Percentiles rank a stretch among this genome's conserved stretches.
Conservation (phyloP, 2,113 vertebrate genomes). For the Athene noctua region DNA sequence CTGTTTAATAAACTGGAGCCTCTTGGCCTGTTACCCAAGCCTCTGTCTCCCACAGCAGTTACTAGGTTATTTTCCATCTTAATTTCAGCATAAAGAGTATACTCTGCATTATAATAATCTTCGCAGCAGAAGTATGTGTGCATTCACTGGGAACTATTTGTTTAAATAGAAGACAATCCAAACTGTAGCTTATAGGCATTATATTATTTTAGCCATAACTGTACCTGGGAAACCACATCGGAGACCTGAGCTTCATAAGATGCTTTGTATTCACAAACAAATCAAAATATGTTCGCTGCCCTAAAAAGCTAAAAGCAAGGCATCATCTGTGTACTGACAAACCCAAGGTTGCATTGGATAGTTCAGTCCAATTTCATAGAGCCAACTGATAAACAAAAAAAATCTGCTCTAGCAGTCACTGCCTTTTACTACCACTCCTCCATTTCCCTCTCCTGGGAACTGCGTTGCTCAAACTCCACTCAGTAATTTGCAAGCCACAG, state of each 20-base stretch:
- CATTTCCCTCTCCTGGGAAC: not conserved
- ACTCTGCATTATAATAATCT: not conserved
- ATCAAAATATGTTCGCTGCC: not conserved
- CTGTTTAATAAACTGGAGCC: not conserved
- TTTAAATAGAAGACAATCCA: not conserved
- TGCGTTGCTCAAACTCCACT: not conserved
- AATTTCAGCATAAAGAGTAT: not conserved
- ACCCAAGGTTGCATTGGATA: not conserved
- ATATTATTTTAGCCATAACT: not conserved
- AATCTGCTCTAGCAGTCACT: not conserved
- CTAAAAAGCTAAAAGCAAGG: not conserved
- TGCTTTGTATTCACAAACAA: not conserved
- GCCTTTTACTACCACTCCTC: not conserved
- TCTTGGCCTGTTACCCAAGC: not conserved
- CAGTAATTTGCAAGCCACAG: not conserved
- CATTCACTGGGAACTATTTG: not conserved
- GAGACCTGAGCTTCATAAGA: not conserved
- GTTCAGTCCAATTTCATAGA: not conserved
- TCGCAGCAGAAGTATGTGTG: not conserved
- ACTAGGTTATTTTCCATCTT: not conserved
- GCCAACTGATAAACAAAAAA: not conserved
- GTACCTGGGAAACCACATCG: not conserved
- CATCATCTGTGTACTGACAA: not conserved
- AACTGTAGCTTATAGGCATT: not conserved
- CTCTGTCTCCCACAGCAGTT: not conserved